Evolutionary conservation across 1,140 invertebrate genomes (phyloP).

Genomic region (Micrasema minimum): DNA sequence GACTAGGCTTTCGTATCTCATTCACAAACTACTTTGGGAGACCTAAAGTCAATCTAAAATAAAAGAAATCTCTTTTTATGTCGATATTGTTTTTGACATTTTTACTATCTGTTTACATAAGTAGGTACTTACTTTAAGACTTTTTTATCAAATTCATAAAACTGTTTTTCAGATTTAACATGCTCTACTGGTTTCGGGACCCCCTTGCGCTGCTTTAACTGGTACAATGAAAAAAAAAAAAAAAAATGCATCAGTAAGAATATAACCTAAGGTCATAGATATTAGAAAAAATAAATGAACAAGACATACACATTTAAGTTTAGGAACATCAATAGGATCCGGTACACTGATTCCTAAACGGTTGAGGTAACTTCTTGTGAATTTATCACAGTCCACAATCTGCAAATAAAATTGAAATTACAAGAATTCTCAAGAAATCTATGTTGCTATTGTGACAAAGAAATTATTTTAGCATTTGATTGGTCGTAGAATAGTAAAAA

Average conservation of each 20-base stretch:
- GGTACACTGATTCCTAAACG: conserved; percentile 85
- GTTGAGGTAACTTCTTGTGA: conserved; percentile 86
- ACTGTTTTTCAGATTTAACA: conserved; percentile 64
- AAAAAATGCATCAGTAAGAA: not conserved
- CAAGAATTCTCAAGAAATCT: too few species aligned
- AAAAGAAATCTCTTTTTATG: too few species aligned
- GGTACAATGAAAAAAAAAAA: not conserved
- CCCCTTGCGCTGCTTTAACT: conserved; percentile 25
- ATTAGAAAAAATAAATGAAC: not conserved
- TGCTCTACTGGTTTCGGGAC: conserved; percentile 21
- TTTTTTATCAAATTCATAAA: conserved; percentile 80
- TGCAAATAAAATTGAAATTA: too few species aligned
- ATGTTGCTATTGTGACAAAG: too few species aligned
- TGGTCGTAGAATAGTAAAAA: too few species aligned
- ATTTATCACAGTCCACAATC: conserved; percentile 86
- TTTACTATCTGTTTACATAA: not conserved
- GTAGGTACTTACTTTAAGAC: conserved; percentile 68
- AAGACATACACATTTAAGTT: conserved; percentile 29
- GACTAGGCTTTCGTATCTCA: too few species aligned
- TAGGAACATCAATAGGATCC: conserved; percentile 70
- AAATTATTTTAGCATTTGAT: too few species aligned
- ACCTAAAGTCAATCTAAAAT: too few species aligned
- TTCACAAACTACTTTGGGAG: too few species aligned
- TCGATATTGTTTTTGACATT: too few species aligned
- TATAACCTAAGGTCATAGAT: not conserved